A percentile compares a stretch with the other conserved stretches of the same genome.
Evolutionary conservation across 2,113 vertebrate species (phyloP).

Genomic region (Scophthalmus maximus): DNA sequence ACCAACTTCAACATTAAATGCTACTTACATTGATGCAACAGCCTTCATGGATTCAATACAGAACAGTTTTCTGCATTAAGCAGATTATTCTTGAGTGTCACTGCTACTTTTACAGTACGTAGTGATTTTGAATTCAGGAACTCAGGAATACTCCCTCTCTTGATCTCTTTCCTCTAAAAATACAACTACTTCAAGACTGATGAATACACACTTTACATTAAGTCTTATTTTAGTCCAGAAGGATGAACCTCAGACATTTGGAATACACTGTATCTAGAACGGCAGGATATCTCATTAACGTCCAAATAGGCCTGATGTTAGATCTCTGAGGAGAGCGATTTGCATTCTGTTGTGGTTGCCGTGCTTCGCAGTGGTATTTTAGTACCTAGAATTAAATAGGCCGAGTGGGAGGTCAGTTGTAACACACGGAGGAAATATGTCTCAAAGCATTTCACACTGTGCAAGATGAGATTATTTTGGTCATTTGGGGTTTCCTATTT

Average conservation of each 20-base stretch:
- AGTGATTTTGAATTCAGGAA: no score
- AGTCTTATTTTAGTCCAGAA: constrained; percentile 6
- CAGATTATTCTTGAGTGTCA: no score
- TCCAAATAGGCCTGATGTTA: constrained; percentile 46
- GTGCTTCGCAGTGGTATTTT: constrained; percentile 22
- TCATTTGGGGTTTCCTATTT: neutral
- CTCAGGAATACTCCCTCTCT: no score
- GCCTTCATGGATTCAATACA: no score
- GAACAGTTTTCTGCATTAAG: no score
- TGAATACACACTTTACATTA: neutral
- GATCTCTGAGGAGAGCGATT: constrained; percentile 37
- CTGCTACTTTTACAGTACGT: no score
- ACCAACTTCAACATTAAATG: no score
- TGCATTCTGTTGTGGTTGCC: constrained; percentile 34
- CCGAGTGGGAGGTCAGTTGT: neutral
- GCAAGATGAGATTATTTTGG: neutral
- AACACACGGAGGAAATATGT: neutral
- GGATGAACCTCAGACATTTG: constrained; percentile 25
- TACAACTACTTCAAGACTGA: no score
- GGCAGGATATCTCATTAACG: constrained; percentile 50
- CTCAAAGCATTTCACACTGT: neutral
- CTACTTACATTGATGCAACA: no score
- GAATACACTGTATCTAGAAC: constrained; percentile 22
- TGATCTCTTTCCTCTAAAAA: no score
- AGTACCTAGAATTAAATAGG: constrained; percentile 8